Base-by-base conservation (phyloP, 2,113 vertebrate genomes). In the Oryzias celebensis region DNA sequence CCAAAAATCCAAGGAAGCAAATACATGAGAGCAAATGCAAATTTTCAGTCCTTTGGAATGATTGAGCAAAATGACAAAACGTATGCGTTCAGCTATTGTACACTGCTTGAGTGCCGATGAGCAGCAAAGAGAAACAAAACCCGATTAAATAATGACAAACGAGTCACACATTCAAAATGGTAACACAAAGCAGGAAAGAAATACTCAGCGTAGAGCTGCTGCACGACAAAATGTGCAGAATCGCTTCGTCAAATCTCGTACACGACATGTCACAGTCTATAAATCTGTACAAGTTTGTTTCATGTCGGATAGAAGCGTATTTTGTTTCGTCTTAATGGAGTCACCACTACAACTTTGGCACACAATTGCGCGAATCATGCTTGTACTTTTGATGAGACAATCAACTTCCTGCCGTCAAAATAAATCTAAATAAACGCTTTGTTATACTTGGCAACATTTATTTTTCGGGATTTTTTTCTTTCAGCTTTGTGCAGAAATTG, bases 11-110 rank as follows among this genome's bases (percentile, higher is more conserved):
- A 78, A 79, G 83, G 85, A 91, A 60, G 83, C 78, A 90, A 92
- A 91, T 86, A 84, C 79, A 90, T 82, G 81, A 88, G 77, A 92
- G 83, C 84, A 87, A 89, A 90, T 81, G 77, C 73, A 85, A 12
- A 74, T 78, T 77, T 57, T 84, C 73, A 90, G 86, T 88, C 89
- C 91, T 92, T 92, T 92, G 91, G 92, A 92, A 91, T 91, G 90
- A 82, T 88, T 69, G 83, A 83, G 83, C 67, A 52, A 75, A 76
- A 74, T 83, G 59, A 64, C 75, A 74, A 70, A 75, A 20, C 68
- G 81, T 68, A 81, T 83, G 78, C 75, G 75, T 68, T 76, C 74
- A 85, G 86, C 85, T 72, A 76, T 80, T 80, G 77, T 81, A 89
- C 84, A 83, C 85, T 63, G 77, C 80, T 84, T 71, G 62, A 85